Conservation (phyloP, 2,888 invertebrate species). For the Zygogramma bicolorata region DNA sequence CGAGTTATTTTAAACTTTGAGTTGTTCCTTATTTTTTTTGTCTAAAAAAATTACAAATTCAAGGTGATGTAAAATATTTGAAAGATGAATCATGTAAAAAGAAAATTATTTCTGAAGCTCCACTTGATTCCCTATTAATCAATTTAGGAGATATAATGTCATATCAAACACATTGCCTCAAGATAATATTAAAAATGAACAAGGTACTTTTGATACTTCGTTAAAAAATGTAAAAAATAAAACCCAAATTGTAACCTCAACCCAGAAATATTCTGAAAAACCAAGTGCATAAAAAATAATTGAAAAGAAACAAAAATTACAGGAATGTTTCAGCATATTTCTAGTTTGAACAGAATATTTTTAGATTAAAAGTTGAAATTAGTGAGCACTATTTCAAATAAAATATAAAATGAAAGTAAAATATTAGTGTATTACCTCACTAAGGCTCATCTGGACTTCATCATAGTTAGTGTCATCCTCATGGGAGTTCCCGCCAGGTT, state of each 20-base stretch:
- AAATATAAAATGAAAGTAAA: background rate
- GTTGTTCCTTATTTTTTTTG: too few species aligned
- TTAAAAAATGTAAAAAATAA: background rate
- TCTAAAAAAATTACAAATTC: too few species aligned
- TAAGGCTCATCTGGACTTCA: slow-evolving; percentile 83
- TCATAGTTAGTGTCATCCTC: slow-evolving; percentile 77
- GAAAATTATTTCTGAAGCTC: too few species aligned
- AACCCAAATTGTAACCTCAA: slow-evolving; percentile 19
- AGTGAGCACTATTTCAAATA: background rate
- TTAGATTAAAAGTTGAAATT: background rate
- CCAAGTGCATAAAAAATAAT: slow-evolving; percentile 26
- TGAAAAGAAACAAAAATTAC: slow-evolving; percentile 11
- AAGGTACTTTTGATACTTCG: too few species aligned
- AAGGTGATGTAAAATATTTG: too few species aligned
- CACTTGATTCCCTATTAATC: too few species aligned
- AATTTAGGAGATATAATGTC: too few species aligned
- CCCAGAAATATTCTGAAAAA: slow-evolving; percentile 12
- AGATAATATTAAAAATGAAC: too few species aligned
- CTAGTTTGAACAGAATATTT: slow-evolving; percentile 19
- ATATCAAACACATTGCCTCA: too few species aligned
- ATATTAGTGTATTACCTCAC: slow-evolving; percentile 69
- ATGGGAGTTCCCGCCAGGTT: slow-evolving; percentile 60
- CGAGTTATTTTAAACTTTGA: too few species aligned
- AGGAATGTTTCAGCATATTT: background rate
- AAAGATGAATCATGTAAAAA: too few species aligned